Evolutionary conservation across 2,113 vertebrate genomes (phyloP).

Genomic region (Cynopterus brachyotis): DNA sequence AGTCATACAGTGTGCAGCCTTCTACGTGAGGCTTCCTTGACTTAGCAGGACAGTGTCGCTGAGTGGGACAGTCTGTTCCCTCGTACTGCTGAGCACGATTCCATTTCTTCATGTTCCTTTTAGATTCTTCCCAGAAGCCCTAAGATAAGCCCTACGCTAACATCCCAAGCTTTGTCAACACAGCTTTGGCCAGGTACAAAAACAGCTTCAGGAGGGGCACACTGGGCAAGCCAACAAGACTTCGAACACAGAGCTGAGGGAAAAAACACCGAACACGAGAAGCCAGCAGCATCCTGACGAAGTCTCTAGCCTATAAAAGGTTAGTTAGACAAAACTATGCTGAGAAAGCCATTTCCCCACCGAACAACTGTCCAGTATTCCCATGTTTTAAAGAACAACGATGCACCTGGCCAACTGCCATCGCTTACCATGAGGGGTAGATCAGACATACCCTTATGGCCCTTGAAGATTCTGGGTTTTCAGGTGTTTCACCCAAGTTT

Average conservation of each 20-base stretch:
- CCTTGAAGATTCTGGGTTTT: neutral
- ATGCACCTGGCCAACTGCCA: neutral
- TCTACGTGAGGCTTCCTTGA: neutral
- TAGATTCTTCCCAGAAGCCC: neutral
- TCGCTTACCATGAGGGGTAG: neutral
- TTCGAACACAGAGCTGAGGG: neutral
- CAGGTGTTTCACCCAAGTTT: neutral
- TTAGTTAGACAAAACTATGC: neutral
- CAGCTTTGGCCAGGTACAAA: neutral
- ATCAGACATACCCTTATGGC: neutral
- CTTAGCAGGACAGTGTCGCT: neutral
- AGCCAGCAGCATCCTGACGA: neutral
- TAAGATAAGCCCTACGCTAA: neutral
- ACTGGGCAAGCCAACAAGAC: neutral
- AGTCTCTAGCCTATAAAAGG: neutral
- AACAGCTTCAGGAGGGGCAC: neutral
- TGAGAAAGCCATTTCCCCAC: neutral
- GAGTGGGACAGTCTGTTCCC: neutral
- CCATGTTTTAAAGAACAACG: neutral
- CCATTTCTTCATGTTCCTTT: neutral
- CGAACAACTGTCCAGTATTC: neutral
- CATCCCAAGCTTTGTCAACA: neutral
- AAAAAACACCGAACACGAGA: neutral
- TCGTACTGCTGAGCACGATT: neutral
- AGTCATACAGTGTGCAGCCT: neutral